Evolutionary conservation across 2,113 vertebrate genomes (phyloP).

Genomic region (Pedetes capensis): DNA sequence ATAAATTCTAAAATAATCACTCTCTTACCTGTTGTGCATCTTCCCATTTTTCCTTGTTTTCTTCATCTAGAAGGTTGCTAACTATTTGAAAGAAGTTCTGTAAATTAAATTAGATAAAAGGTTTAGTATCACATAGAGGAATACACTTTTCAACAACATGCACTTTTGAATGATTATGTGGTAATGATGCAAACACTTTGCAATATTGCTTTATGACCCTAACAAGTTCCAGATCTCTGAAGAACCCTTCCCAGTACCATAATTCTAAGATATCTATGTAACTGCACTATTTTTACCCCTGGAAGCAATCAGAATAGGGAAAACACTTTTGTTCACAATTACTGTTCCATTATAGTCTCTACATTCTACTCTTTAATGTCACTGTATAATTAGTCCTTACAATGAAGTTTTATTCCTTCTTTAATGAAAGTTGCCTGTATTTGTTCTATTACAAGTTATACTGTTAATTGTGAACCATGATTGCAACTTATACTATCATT

Average conservation of each 20-base stretch:
- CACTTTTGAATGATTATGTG: not conserved
- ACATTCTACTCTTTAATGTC: not conserved
- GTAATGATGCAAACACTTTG: not conserved
- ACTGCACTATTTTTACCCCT: not conserved
- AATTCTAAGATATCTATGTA: not conserved
- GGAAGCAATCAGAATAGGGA: not conserved
- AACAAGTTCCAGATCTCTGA: not conserved
- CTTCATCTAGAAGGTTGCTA: conserved; percentile 99
- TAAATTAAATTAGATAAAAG: conserved; percentile 80
- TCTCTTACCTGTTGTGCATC: conserved; percentile 96
- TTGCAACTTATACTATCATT: not conserved
- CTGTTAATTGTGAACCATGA: not conserved
- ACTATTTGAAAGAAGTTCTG: conserved; percentile 99
- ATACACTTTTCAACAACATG: not conserved
- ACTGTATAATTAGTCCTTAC: not conserved
- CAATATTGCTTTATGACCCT: not conserved
- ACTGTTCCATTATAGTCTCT: not conserved
- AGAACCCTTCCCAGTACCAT: not conserved
- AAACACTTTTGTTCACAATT: not conserved
- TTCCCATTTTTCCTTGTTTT: conserved; percentile 99
- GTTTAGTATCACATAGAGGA: conserved; percentile 52
- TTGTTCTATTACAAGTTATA: not conserved
- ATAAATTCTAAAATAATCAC: not conserved
- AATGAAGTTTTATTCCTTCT: not conserved
- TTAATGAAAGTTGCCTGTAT: not conserved